Evolutionary conservation across 2,113 vertebrate species (phyloP).

Genomic region (Empidonax traillii): DNA sequence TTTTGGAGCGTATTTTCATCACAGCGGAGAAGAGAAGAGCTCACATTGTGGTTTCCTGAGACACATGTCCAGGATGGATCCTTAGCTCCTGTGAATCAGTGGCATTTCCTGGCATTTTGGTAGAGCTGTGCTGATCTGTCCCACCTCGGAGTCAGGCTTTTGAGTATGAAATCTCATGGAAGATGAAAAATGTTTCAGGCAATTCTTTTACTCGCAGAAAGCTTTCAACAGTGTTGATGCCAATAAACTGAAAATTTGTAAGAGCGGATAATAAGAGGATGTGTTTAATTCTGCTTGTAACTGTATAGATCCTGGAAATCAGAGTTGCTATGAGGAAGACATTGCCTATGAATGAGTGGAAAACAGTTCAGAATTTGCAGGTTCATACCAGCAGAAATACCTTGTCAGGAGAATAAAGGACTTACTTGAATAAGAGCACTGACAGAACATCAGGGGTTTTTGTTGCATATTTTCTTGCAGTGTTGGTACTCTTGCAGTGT

Average conservation of each 20-base stretch:
- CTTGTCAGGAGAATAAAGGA: not conserved
- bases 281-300: not conserved
- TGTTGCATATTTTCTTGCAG: not conserved
- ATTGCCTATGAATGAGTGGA: not conserved
- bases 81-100: not conserved
- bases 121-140: not conserved
- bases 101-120: not conserved
- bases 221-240: not conserved
- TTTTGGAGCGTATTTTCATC: not conserved
- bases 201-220: not conserved
- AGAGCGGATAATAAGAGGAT: not conserved
- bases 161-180: not conserved
- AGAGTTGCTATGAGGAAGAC: not conserved
- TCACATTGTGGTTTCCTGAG: rapidly evolving
- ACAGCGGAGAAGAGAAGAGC: rapidly evolving
- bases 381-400: not conserved
- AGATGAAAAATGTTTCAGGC: not conserved
- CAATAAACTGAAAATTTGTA: not conserved
- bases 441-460: not conserved
- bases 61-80: rapidly evolving
- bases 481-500: not conserved
- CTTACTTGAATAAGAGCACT: not conserved
- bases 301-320: not conserved
- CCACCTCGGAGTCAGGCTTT: not conserved
- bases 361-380: not conserved